Evolutionary conservation across 2,888 invertebrate species (phyloP), one percentile per base, ranked within the genome.

Genomic region (Cheilosia variabilis): DNA sequence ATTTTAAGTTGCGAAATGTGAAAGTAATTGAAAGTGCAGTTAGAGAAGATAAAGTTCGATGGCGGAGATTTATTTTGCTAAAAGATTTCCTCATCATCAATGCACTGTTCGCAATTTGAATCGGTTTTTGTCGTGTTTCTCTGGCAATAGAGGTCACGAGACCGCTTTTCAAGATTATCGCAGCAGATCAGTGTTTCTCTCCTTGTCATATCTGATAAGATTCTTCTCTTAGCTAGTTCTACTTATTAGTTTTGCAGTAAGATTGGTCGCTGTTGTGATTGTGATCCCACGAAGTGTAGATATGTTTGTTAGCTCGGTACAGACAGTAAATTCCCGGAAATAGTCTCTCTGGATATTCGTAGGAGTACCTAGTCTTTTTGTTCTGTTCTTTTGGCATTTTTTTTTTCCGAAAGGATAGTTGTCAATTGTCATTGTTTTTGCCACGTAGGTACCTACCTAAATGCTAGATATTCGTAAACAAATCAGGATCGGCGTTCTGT

Each of bases 21-120:
- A 73, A 72, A 78, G 78, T 72, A 73, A 78, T 63, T 68, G 63
- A 63, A 78, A 78, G 50, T 83, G 68, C 83, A 78, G 57, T 37
- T 45, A 41, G 55, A 62, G 66, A 60, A 58, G 13, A 60, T 31
- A 69, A 50, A 73, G 63, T 57, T 75, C 55, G 57, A 24, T 27
- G 45, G 52, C 22, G 10, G 24, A 5, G 41, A 47, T 65, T 47
- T n/a, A 13, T 57, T 75, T 62, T 63, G 27, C 60, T 47, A 34
- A 27, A 66, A 24, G 58, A 52, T 43, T 22, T 43, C 37, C 17
- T 60, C 37, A 24, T 75, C 65, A 57, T 63, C 60, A 24, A 10
- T 76, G 72, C 73, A 53, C 45, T 43, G 53, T 75, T 41, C 69
- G 52, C 69, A 69, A 62, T 53, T 65, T 76, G 69, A 82, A 63